Conservation (phyloP, 1,140 invertebrate genomes). For the Hycleus phaleratus region DNA sequence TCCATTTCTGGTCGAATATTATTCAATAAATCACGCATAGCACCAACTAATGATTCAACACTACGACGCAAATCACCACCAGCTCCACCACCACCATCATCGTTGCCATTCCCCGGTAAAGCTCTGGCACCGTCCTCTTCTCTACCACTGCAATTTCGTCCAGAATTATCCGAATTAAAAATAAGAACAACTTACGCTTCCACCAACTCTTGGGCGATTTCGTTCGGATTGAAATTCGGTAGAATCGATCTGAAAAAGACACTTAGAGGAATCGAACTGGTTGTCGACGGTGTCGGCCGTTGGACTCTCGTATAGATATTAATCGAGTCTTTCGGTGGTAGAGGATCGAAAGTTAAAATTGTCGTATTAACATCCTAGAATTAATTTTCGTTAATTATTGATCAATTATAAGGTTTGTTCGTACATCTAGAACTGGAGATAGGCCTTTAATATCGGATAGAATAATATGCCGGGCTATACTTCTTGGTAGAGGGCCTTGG, state of each 20-base stretch:
- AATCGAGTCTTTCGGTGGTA: slow-evolving; percentile 70
- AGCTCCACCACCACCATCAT: slow-evolving; percentile 35
- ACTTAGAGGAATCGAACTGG: slow-evolving; percentile 42
- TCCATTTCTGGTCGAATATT: slow-evolving; percentile 50
- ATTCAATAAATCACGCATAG: slow-evolving; percentile 63
- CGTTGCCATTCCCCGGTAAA: slow-evolving; percentile 23
- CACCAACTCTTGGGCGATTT: slow-evolving; percentile 22
- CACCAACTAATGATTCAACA: slow-evolving; percentile 57
- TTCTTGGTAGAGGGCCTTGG: slow-evolving; percentile 57
- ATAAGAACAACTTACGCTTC: slow-evolving; percentile 14
- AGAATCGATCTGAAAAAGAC: slow-evolving; percentile 60
- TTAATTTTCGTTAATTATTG: background rate
- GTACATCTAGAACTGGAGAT: slow-evolving; percentile 48
- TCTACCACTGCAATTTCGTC: slow-evolving; percentile 5
- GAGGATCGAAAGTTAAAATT: slow-evolving; percentile 72
- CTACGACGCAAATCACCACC: slow-evolving; percentile 50
- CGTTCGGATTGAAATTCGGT: slow-evolving; percentile 52
- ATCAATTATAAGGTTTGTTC: background rate
- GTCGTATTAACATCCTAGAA: slow-evolving; percentile 45
- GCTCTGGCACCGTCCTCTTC: slow-evolving; percentile 33
- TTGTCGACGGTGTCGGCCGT: slow-evolving; percentile 35
- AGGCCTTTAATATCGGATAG: slow-evolving; percentile 73
- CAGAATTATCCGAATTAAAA: too few relatives aligned
- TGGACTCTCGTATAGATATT: slow-evolving; percentile 58
- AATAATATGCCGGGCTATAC: slow-evolving; percentile 71